Base-by-base conservation (phyloP, 2,113 vertebrate species). In the Epinephelus lanceolatus region DNA sequence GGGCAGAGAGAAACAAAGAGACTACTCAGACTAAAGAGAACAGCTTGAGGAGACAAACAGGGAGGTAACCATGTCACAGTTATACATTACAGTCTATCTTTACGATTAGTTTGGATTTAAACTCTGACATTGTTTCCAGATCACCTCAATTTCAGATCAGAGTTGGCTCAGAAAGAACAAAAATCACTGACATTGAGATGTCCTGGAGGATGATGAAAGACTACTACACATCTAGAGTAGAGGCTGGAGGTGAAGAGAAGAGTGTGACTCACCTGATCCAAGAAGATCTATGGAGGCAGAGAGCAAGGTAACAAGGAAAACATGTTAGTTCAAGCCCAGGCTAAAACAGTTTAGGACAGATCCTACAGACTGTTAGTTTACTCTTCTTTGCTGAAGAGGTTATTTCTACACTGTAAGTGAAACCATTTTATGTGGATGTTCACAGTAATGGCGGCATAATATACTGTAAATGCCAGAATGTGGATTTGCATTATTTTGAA, bases 241-340 rank as follows among this genome's bases (percentile, higher is more conserved):
- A 88, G n/a, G 5, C 74, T 74, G 56, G 17, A 80, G 10, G 59
- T 45, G 59, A 62, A 57, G 33, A 52, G 15, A 23, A 74, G 70
- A 78, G 60, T 12, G n/a, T 51, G 3, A 76, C 94, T 92, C 82
- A 96, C 95, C 95, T 78, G 95, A 96, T 76, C 95, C 95, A 80
- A 96, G 94, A 55, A 96, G 95, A 72, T 96, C 95, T 96, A 57
- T 0, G 40, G 65, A 60, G 66, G 71, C 74, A 88, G 23, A 70
- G 74, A 76, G 61, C 45, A 19, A 73, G 6, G 33, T 1, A 47
- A 78, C 1, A 68, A 19, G 63, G 9, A 80, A 23, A 78, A 77
- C 19, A 37, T 21, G 19, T 51, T 25, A 17, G 7, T 55, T 63
- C 12, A n/a, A 61, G 7, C 1, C 27, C 5, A n/a, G 0, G 6